Base-by-base conservation (phyloP, 2,888 invertebrate genomes). In the Drosophila hawaiiensis region DNA sequence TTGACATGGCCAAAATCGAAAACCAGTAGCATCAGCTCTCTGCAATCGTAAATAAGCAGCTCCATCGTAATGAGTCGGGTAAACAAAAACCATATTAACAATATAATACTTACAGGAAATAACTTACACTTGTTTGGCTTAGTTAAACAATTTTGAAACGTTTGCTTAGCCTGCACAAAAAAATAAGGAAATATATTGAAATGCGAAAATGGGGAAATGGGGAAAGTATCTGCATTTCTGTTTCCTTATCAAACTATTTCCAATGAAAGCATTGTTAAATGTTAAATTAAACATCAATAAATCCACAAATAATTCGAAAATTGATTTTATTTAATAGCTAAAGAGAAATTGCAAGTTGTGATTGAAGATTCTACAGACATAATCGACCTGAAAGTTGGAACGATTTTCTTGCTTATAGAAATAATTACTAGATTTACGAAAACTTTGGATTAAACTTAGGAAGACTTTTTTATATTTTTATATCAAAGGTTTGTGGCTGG, bases 1-100 rank as follows among this genome's bases (percentile, higher is more conserved):
- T 65, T 62, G 63, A 73, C 62, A 65, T 86, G 78, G 79, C 87
- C 69, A 87, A 72, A 74, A 72, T 49, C 53, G 37, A 76, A 74
- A 62, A 82, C 84, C 87, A 89, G 83, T 84, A 84, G 83, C 87
- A 67, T 53, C 58, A 79, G 59, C 76, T 16, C 58, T 80, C 76
- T 70, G 56, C 67, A 84, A 84, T 69, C 56, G 61, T 69, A 74
- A 77, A 83, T 59, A 52, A 69, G 68, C 68, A 76, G 52, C 68
- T 54, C 50, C 56, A 61, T 86, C 74, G 28, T 83, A 81, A 89
- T 83, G 43, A 54, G 12, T 65, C 22, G 33, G 10, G 67, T 56
- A 81, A 83, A 89, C 63, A 80, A 70, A 29, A 60, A 22, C 47
- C 22, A 47, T 47, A 14, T 47, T 22, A 22, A 47, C 16, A 47